A percentile compares a stretch with the other conserved stretches of the same genome.
These are phyloP conservation scores for Papilio machaon DNA, from an alignment of 1,140 invertebrate species.

Conservation along the genomic window DNA sequence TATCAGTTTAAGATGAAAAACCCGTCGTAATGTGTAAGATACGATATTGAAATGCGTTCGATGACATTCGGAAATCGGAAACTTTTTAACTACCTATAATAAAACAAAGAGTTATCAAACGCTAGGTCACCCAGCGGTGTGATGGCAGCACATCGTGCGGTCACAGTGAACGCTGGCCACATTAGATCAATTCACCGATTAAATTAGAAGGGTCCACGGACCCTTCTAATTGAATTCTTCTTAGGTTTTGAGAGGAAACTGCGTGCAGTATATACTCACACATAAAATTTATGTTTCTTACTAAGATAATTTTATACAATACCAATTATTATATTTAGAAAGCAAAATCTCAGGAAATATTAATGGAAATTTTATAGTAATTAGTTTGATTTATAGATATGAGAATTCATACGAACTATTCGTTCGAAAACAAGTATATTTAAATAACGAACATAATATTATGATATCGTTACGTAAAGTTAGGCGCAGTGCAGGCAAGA, in stretches of 20 bases:
- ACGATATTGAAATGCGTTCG: too few species aligned
- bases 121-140: neutral
- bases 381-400: neutral
- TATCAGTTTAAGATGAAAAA: too few species aligned
- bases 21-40: too few species aligned
- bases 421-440: neutral
- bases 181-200: conserved; percentile 15
- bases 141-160: neutral
- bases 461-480: conserved; percentile 31
- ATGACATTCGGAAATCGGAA: too few species aligned
- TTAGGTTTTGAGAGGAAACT: too few species aligned
- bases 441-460: conserved; percentile 11
- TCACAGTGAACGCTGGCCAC: neutral
- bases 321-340: too few species aligned
- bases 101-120: too few species aligned
- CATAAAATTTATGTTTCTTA: neutral
- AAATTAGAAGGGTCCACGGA: conserved; percentile 31
- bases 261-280: neutral
- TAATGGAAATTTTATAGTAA: too few species aligned
- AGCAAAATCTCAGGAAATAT: too few species aligned
- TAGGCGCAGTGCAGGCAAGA: conserved; percentile 2
- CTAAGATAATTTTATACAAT: too few species aligned
- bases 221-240: too few species aligned
- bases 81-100: too few species aligned
- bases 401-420: neutral